A percentile compares a stretch with the other conserved stretches of the same genome.
Conservation (phyloP, 2,888 invertebrate species). For the Nipponacmea schrenckii region DNA sequence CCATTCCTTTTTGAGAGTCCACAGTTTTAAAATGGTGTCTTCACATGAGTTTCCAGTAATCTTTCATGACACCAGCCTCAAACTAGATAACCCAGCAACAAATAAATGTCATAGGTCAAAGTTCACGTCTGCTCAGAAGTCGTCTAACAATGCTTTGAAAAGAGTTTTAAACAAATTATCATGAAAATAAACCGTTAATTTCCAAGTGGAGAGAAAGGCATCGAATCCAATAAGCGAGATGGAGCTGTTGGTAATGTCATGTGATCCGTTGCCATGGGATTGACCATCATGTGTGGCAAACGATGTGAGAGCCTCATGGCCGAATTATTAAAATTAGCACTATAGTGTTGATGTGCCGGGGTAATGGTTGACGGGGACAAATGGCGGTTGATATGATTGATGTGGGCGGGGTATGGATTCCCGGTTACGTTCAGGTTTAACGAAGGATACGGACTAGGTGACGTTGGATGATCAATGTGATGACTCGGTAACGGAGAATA, state of each 20-base stretch:
- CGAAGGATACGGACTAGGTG: constrained; percentile 14
- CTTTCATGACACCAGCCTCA: too few species aligned
- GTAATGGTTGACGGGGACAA: constrained; percentile 9
- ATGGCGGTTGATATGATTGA: constrained; percentile 17
- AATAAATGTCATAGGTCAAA: too few species aligned
- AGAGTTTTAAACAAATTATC: too few species aligned
- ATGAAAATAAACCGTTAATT: not conserved
- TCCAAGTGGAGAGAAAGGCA: constrained; percentile 4
- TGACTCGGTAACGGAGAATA: constrained; percentile 1
- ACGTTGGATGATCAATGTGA: constrained; percentile 10
- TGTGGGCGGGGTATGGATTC: constrained; percentile 19
- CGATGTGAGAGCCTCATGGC: constrained; percentile 14
- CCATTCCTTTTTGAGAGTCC: too few species aligned
- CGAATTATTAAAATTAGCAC: constrained; percentile 10
- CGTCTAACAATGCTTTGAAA: too few species aligned
- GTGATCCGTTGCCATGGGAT: constrained; percentile 15
- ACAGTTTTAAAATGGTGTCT: too few species aligned
- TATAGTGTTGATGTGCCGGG: constrained; percentile 1
- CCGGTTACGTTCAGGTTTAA: constrained; percentile 10
- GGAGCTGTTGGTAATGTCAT: constrained; percentile 21
- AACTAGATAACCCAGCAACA: too few species aligned
- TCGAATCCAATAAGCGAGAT: constrained; percentile 8
- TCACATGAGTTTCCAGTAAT: too few species aligned
- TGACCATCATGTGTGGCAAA: constrained; percentile 16
- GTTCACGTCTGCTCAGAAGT: too few species aligned